Evolutionary conservation across 2,113 vertebrate genomes (phyloP).

Genomic region (Petrocephalus microphthalmus): DNA sequence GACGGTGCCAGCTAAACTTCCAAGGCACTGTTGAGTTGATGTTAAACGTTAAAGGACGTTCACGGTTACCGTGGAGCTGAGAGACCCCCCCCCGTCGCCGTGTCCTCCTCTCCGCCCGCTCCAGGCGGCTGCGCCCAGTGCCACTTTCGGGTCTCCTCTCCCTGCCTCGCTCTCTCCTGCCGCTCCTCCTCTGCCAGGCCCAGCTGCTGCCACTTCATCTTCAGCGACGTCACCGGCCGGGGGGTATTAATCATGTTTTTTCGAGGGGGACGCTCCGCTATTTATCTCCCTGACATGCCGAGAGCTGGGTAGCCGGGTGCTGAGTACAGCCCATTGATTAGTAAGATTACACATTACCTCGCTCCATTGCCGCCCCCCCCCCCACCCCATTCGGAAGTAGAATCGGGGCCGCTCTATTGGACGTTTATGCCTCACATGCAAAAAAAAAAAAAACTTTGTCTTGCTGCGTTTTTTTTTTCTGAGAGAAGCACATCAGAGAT

Average conservation of each 20-base stretch:
- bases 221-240: slow-evolving; percentile 93
- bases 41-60: not conserved
- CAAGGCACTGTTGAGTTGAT: not conserved
- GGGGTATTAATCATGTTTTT: slow-evolving; percentile 99
- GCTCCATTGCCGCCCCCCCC: slow-evolving; percentile 98
- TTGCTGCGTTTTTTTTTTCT: slow-evolving; percentile 36
- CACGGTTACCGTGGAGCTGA: not conserved
- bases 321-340: slow-evolving; percentile 99
- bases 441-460: slow-evolving; percentile 50
- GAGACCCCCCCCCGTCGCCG: slow-evolving; percentile 42
- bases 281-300: slow-evolving; percentile 99
- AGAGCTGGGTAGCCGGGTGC: slow-evolving; percentile 88
- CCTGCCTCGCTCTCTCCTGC: slow-evolving; percentile 69
- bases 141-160: slow-evolving; percentile 50
- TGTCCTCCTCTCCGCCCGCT: slow-evolving; percentile 98
- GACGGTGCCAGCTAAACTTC: not conserved
- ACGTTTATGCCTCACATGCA: slow-evolving; percentile 70
- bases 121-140: slow-evolving; percentile 78
- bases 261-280: slow-evolving; percentile 97
- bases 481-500: not conserved
- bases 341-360: slow-evolving; percentile 99
- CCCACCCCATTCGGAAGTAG: slow-evolving; percentile 94
- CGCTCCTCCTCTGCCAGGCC: slow-evolving; percentile 88
- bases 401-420: slow-evolving; percentile 83
- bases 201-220: slow-evolving; percentile 99